A percentile compares a stretch with the other conserved stretches of the same genome.
phyloP scores from a whole-genome alignment of 2,888 invertebrate genomes.

The Lithophane socia region DNA sequence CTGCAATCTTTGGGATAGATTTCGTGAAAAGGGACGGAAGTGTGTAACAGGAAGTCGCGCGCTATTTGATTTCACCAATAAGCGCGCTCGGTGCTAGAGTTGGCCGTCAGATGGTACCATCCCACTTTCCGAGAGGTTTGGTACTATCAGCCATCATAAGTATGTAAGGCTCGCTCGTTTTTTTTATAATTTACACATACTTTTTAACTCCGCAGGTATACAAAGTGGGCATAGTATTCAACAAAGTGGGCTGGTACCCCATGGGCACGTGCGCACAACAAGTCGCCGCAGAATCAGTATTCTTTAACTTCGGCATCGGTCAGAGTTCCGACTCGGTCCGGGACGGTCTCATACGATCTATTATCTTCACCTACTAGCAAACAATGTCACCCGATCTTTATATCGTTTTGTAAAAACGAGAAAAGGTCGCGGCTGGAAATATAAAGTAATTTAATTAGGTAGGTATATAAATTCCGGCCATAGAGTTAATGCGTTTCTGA shows the following conservation, averaged over 20 bases:
- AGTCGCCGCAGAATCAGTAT: conserved; percentile 92
- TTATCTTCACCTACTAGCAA: conserved; percentile 92
- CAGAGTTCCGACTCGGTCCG: conserved; percentile 93
- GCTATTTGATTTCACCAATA: too few relatives aligned
- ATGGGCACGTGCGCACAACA: conserved; percentile 93
- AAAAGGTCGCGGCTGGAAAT: conserved; percentile 38
- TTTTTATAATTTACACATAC: background rate
- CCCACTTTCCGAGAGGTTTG: too few relatives aligned
- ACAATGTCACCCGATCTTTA: conserved; percentile 52
- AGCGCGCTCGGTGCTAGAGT: too few relatives aligned
- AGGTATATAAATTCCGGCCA: background rate
- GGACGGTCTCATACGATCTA: conserved; percentile 94
- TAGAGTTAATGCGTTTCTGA: background rate
- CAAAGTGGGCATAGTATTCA: conserved; percentile 95
- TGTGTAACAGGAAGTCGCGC: too few relatives aligned
- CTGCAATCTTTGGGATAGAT: too few relatives aligned
- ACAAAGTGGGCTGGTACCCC: conserved; percentile 95
- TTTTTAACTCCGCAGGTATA: conserved; percentile 92
- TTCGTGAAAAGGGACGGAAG: too few relatives aligned
- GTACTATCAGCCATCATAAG: too few relatives aligned
- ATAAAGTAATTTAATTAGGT: background rate
- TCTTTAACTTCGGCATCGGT: conserved; percentile 94
- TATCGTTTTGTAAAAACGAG: conserved; percentile 48
- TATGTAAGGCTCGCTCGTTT: too few relatives aligned
- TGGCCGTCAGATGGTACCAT: too few relatives aligned